These are phyloP conservation scores for Callyntrura guangdongensis DNA, from an alignment of 2,888 invertebrate genomes.

Conservation along the genomic window DNA sequence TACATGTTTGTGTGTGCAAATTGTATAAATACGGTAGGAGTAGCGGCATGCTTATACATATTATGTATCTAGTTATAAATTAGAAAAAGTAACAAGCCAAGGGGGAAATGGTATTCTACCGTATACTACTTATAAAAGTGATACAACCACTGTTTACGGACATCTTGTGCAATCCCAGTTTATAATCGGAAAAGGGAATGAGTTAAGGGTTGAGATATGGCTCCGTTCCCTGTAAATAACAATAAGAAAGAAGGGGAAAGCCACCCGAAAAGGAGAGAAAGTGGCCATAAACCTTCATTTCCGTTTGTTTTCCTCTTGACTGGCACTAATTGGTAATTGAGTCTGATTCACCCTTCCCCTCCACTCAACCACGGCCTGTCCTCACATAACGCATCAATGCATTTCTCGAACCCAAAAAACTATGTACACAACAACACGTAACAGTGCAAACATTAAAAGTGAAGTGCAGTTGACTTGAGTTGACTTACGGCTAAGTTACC, in stretches of 20 bases:
- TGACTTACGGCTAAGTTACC: conserved; percentile 31
- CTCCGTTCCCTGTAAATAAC: conserved; percentile 16
- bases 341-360: conserved; percentile 81
- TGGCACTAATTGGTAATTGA: conserved; percentile 84
- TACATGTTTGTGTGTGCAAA: conserved; percentile 54
- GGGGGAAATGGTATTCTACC: conserved; percentile 17
- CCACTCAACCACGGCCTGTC: conserved; percentile 71
- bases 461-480: conserved; percentile 54
- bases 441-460: conserved; percentile 46
- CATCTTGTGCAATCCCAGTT: neutral
- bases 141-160: neutral
- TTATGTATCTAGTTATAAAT: conserved; percentile 67
- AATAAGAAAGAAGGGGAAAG: conserved; percentile 30
- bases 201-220: neutral
- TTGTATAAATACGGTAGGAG: conserved; percentile 10
- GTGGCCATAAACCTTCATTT: conserved; percentile 79
- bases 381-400: conserved; percentile 70
- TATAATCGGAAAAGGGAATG: neutral
- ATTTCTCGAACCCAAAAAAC: neutral
- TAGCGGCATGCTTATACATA: no score
- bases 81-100: conserved; percentile 36
- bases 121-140: neutral
- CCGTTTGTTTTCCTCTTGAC: conserved; percentile 80
- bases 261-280: conserved; percentile 57
- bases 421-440: neutral